Base-by-base conservation (phyloP, 2,113 vertebrate species). In the Charina bottae region DNA sequence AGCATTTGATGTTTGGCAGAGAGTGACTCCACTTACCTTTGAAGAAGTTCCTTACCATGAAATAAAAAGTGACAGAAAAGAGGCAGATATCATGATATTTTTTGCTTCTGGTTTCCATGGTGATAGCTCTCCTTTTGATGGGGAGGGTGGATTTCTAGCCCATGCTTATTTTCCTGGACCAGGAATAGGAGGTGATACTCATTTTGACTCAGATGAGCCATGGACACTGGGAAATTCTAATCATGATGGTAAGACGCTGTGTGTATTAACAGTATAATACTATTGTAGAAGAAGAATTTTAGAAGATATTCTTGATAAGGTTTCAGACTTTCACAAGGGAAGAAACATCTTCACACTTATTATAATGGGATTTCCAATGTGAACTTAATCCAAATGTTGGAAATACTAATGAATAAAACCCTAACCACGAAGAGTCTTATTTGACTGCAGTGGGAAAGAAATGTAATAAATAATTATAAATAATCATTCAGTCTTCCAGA, bases 41-140 rank as follows among this genome's bases (percentile, higher is more conserved):
- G 98, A 99, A 98, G 99, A 99, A 96, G 98, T 99, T 87, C 98
- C 99, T 28, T 99, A 99, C 96, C 98, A 98, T 21, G 99, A 99
- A 97, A 98, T 99, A 95, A 99, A 99, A 97, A 99, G 98, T 88
- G 98, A 99, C 96, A 98, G 98, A 37, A 99, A 99, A 96, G 99
- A 99, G 94, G 99, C 99, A 1, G 99, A 99, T 97, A 99, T 99
- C 97, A 99, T 99, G 99, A 99, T 99, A 96, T 99, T 99, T 98
- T 99, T 99, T 95, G 99, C 99, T 95, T 99, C 99, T 83, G 99
- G 99, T 96, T 99, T 99, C 98, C 99, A 99, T 88, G 99, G 99
- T 1, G 99, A 99, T 97, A 99, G 99, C 94, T 99, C 99, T 85
- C 99, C 99, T 0, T 99, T 99, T 93, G 99, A 99, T 85, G 99